phyloP scores from a whole-genome alignment of 2,113 vertebrate genomes.

The Tupaia tana region DNA sequence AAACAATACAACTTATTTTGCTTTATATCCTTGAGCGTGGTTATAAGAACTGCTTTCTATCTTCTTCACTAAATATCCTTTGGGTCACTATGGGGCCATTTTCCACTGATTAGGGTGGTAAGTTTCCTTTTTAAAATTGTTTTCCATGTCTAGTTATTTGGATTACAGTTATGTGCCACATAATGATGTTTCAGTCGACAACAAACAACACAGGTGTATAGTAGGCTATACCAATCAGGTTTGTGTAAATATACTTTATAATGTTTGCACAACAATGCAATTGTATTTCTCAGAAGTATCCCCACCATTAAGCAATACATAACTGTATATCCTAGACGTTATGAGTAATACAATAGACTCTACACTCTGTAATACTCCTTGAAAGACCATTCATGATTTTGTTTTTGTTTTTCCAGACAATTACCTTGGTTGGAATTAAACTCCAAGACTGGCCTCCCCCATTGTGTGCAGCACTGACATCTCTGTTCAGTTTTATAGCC shows the following conservation, averaged over 20 bases:
- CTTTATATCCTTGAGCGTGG: not conserved
- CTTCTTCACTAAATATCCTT: not conserved
- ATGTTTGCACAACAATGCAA: too few relatives aligned
- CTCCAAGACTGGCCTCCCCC: not conserved
- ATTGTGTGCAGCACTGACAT: not conserved
- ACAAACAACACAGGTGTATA: too few relatives aligned
- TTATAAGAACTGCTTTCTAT: conserved; percentile 38
- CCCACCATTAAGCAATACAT: too few relatives aligned
- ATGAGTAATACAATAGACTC: not conserved
- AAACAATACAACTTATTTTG: not conserved
- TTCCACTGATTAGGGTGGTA: not conserved
- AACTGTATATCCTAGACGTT: not conserved
- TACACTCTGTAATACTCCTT: not conserved
- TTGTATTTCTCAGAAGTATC: too few relatives aligned
- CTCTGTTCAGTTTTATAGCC: not conserved
- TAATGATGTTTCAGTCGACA: too few relatives aligned
- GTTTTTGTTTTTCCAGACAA: conserved; percentile 24
- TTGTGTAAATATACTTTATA: too few relatives aligned
- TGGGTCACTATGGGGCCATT: not conserved
- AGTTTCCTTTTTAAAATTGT: not conserved
- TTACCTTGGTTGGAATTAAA: not conserved
- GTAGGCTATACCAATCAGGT: too few relatives aligned
- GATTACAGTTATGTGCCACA: not conserved
- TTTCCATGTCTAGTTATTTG: not conserved
- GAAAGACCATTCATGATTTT: not conserved